These are phyloP conservation scores for Andrena cerasifolii DNA, from an alignment of 1,140 invertebrate genomes.

Conservation along the genomic window DNA sequence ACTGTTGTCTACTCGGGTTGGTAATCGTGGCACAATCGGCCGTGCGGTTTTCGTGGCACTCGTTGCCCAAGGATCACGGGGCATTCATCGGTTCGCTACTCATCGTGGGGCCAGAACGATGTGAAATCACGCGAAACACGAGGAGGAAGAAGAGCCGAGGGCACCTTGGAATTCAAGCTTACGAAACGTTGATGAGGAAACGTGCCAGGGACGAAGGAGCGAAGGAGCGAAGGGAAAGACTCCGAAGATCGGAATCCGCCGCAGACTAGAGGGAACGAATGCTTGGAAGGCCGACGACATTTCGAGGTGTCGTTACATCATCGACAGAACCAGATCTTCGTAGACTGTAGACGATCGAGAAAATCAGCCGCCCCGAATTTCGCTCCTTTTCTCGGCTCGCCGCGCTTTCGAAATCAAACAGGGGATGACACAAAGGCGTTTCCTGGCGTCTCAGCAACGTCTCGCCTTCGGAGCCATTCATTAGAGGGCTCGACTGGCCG, in stretches of 20 bases:
- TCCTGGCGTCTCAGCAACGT: conserved; percentile 59
- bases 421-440: conserved; percentile 30
- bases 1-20: neutral
- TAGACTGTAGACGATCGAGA: conserved; percentile 54
- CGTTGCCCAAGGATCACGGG: neutral
- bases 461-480: conserved; percentile 59
- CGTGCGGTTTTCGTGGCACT: neutral
- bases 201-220: conserved; percentile 66
- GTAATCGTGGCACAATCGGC: conserved; percentile 5
- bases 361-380: conserved; percentile 58
- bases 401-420: conserved; percentile 9
- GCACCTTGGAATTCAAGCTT: conserved; percentile 39
- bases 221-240: conserved; percentile 69
- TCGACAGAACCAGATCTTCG: conserved; percentile 68
- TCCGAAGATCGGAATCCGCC: conserved; percentile 63
- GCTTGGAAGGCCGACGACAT: conserved; percentile 69
- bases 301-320: conserved; percentile 68
- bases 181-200: conserved; percentile 66
- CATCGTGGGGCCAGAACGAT: conserved; percentile 1
- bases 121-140: conserved; percentile 36
- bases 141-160: conserved; percentile 16
- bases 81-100: neutral
- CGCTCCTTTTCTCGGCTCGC: no score
- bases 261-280: conserved; percentile 65
- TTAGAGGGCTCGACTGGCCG: conserved; percentile 55